Percentiles rank a stretch among this genome's conserved stretches.
Conservation (phyloP, 1,140 invertebrate genomes). For the Brachionus rotundiformis region DNA sequence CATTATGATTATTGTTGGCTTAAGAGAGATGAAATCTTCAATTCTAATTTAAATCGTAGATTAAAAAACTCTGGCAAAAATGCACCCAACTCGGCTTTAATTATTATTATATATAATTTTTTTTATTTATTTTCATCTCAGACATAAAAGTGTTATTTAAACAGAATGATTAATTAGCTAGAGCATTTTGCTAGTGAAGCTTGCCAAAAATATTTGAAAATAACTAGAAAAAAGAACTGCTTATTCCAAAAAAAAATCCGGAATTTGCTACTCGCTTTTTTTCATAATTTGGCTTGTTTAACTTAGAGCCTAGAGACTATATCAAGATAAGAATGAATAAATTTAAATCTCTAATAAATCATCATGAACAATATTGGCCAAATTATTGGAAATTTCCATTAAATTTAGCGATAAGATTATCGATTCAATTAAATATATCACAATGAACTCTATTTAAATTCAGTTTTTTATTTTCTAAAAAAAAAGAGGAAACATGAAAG, state of each 20-base stretch:
- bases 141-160: not conserved
- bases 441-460: not conserved
- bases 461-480: not conserved
- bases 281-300: not conserved
- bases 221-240: not conserved
- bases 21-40: not conserved
- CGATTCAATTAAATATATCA: not conserved
- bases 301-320: not conserved
- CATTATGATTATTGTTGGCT: not conserved
- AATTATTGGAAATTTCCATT: not conserved
- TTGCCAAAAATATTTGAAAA: not conserved
- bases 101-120: too few relatives aligned
- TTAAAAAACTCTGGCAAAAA: not conserved
- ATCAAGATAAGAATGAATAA: not conserved
- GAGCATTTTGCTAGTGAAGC: not conserved
- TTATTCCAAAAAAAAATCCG: not conserved
- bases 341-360: conserved; percentile 16
- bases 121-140: not conserved
- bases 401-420: conserved; percentile 4
- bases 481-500: not conserved
- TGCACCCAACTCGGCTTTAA: not conserved
- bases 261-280: not conserved
- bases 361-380: conserved; percentile 1
- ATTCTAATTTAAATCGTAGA: not conserved
- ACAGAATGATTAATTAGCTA: not conserved